These are phyloP conservation scores for Gymnoscelis rufifasciata DNA, from an alignment of 2,888 invertebrate genomes.

Conservation along the genomic window DNA sequence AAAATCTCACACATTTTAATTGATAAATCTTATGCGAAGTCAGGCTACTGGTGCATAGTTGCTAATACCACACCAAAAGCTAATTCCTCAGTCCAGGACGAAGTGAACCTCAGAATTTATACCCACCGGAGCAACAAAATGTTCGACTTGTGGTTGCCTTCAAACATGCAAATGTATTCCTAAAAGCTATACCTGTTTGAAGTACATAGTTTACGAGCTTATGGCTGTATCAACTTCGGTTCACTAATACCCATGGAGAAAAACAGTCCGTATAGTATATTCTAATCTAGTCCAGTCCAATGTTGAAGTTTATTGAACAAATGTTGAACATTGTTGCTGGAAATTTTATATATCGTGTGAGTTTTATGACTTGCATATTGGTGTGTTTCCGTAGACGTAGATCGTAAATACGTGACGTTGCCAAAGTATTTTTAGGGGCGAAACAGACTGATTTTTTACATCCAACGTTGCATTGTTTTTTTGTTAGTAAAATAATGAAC, in stretches of 20 bases:
- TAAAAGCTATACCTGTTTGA: slow-evolving; percentile 2
- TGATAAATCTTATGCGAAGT: too few relatives aligned
- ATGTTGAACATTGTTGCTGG: neutral
- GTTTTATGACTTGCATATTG: too few relatives aligned
- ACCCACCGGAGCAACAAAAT: neutral
- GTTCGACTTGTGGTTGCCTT: neutral
- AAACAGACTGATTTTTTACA: too few relatives aligned
- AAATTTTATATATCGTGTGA: neutral
- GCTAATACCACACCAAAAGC: too few relatives aligned
- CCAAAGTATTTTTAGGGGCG: too few relatives aligned
- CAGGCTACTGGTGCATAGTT: too few relatives aligned
- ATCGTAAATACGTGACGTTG: too few relatives aligned
- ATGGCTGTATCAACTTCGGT: slow-evolving; percentile 9
- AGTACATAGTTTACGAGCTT: slow-evolving; percentile 13
- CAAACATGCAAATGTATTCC: slow-evolving; percentile 1
- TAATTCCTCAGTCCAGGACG: neutral
- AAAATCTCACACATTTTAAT: too few relatives aligned
- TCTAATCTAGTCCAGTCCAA: slow-evolving; percentile 29
- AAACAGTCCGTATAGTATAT: slow-evolving; percentile 20
- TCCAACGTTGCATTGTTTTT: too few relatives aligned
- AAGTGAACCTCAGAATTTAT: neutral
- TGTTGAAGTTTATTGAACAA: slow-evolving; percentile 22
- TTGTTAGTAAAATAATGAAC: too few relatives aligned
- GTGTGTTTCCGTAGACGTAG: too few relatives aligned
- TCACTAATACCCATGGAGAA: slow-evolving; percentile 14